Evolutionary conservation across 2,888 invertebrate species (phyloP).

Genomic region (Digitonthophagus gazella): DNA sequence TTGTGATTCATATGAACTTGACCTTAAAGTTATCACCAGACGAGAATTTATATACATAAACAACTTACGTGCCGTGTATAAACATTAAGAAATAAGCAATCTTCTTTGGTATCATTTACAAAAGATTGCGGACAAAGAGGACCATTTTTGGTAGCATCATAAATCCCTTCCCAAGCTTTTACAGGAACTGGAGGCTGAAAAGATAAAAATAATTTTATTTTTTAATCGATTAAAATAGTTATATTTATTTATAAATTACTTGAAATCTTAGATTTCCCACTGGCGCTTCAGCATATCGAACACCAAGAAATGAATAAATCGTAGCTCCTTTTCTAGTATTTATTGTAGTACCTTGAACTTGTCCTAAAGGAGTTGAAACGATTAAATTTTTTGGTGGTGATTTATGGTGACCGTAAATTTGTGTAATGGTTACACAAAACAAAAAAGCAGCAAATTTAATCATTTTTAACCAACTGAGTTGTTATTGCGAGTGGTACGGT

Average conservation of each 20-base stretch:
- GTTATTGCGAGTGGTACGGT: too few relatives aligned
- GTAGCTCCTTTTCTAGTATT: slow-evolving; percentile 16
- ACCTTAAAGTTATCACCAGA: too few relatives aligned
- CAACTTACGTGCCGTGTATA: slow-evolving; percentile 48
- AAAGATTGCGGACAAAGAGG: slow-evolving; percentile 48
- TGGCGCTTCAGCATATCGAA: slow-evolving; percentile 26
- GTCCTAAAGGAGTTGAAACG: slow-evolving; percentile 22
- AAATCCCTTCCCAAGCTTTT: slow-evolving; percentile 44
- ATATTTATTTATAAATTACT: too few relatives aligned
- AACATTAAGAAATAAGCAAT: slow-evolving; percentile 65
- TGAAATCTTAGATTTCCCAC: slow-evolving; percentile 25
- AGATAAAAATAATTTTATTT: too few relatives aligned
- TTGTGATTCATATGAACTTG: too few relatives aligned
- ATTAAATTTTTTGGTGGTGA: background rate
- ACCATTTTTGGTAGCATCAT: slow-evolving; percentile 46
- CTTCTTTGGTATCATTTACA: slow-evolving; percentile 54
- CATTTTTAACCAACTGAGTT: too few relatives aligned
- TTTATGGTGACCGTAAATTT: too few relatives aligned
- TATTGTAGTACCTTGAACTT: slow-evolving; percentile 17
- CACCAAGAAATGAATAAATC: slow-evolving; percentile 22
- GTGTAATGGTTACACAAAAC: too few relatives aligned
- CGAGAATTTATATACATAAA: too few relatives aligned
- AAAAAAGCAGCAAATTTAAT: background rate
- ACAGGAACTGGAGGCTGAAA: slow-evolving; percentile 47
- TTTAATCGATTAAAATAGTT: too few relatives aligned